A percentile compares a stretch with the other conserved stretches of the same genome.
These are phyloP conservation scores for Lasioglossum lativentre DNA, from an alignment of 2,888 invertebrate species.

Conservation along the genomic window DNA sequence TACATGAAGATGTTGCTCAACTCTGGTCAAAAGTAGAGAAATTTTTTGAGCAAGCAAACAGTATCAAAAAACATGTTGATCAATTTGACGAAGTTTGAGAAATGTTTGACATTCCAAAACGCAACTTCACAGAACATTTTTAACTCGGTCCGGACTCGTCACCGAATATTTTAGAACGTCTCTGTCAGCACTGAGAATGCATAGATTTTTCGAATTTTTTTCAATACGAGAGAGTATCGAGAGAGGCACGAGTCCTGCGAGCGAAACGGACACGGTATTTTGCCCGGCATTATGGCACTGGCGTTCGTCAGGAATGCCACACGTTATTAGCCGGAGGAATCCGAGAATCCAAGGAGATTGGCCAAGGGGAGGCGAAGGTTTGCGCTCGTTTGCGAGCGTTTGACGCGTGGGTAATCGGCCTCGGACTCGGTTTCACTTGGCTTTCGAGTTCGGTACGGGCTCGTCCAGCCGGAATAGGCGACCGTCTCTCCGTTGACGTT, in stretches of 20 bases:
- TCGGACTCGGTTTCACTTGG: constrained; percentile 1
- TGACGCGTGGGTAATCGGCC: constrained; percentile 8
- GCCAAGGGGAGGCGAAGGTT: not conserved
- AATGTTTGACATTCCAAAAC: not conserved
- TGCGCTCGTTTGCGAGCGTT: constrained; percentile 3
- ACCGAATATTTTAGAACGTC: not conserved
- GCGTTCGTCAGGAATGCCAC: not conserved
- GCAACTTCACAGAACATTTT: not conserved
- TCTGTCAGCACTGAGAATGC: not conserved
- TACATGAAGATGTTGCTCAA: too few relatives aligned
- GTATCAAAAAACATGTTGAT: not conserved
- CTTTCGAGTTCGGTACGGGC: constrained; percentile 26
- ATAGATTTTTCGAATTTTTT: not conserved
- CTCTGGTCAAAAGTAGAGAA: too few relatives aligned
- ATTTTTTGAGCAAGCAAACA: not conserved
- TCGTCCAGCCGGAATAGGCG: constrained; percentile 62
- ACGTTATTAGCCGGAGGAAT: not conserved
- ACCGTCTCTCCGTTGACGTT: constrained; percentile 74
- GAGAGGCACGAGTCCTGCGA: not conserved
- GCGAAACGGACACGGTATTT: not conserved
- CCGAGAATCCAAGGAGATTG: constrained; percentile 3
- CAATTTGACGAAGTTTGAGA: not conserved
- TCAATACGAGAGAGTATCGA: not conserved
- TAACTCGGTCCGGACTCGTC: not conserved
- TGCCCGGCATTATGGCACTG: not conserved